Conservation (phyloP, 2,888 invertebrate species). For the Lasioglossum figueresi region DNA sequence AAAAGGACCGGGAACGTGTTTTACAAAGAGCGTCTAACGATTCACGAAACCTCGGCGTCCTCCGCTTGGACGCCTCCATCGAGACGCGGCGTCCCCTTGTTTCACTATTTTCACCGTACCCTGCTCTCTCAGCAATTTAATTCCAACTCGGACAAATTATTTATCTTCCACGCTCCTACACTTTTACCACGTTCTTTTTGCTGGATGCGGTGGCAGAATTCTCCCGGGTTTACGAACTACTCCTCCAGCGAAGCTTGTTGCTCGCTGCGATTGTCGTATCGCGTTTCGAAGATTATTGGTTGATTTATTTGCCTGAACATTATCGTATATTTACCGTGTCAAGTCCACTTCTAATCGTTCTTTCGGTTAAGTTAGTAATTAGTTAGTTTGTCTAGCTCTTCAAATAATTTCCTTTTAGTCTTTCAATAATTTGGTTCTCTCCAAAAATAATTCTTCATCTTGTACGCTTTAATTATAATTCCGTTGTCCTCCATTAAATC, state of each 20-base stretch:
- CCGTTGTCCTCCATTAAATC: not conserved
- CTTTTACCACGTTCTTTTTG: not conserved
- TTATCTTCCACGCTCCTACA: not conserved
- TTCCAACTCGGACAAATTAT: not conserved
- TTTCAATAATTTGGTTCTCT: too few relatives aligned
- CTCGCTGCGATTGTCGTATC: too few relatives aligned
- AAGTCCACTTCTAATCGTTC: too few relatives aligned
- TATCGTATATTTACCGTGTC: too few relatives aligned
- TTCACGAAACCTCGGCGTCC: constrained; percentile 5
- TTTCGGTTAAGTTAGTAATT: too few relatives aligned
- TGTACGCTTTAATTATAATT: not conserved
- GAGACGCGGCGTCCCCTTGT: not conserved
- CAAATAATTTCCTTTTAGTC: too few relatives aligned
- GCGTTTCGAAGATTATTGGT: too few relatives aligned
- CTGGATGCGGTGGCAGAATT: not conserved
- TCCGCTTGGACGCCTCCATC: not conserved
- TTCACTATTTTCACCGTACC: not conserved
- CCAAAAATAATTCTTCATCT: not conserved
- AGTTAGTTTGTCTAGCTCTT: too few relatives aligned
- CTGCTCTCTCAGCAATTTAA: not conserved
- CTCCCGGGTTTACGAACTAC: not conserved
- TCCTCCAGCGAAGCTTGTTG: not conserved
- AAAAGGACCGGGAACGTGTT: constrained; percentile 22
- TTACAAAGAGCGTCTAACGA: constrained; percentile 19
- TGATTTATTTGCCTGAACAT: too few relatives aligned